Evolutionary conservation across 2,797 vertebrate genomes (phyloP).

Genomic region (Sphenodon punctatus): DNA sequence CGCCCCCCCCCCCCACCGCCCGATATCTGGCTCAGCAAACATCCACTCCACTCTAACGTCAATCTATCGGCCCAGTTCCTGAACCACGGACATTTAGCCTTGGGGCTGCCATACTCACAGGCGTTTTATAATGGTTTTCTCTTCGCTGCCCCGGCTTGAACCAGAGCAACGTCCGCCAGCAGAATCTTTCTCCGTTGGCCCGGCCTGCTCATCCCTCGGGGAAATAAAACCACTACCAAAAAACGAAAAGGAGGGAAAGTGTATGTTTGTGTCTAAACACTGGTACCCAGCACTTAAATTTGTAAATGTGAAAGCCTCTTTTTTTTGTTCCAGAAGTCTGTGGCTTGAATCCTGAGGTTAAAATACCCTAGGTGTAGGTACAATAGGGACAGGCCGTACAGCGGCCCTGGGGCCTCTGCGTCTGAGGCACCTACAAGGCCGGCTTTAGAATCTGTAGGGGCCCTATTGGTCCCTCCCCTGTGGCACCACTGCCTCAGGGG

Average conservation of each 20-base stretch:
- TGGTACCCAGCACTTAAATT: no score
- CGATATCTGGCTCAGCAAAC: neutral
- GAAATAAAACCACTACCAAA: conserved; percentile 84
- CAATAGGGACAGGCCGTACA: no score
- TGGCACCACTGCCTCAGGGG: no score
- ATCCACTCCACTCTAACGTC: neutral
- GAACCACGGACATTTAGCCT: neutral
- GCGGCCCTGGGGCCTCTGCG: no score
- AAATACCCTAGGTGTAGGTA: no score
- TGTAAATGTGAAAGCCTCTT: neutral
- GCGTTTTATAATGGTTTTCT: conserved; percentile 85
- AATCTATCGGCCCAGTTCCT: neutral
- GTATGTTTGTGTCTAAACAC: no score
- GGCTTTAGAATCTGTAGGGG: no score
- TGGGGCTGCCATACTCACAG: conserved; percentile 80
- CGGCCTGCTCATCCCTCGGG: conserved; percentile 73
- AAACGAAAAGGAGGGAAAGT: neutral
- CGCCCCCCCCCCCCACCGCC: no score
- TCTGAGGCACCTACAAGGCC: no score
- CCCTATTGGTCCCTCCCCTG: no score
- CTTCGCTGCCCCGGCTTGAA: conserved; percentile 59
- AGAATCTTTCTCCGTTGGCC: conserved; percentile 76
- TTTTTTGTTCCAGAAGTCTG: neutral
- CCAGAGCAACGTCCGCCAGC: conserved; percentile 9
- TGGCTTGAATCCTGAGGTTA: no score